Percentiles rank a stretch among this genome's conserved stretches.
These are phyloP conservation scores for Percopsis omiscomaycus DNA, from an alignment of 2,797 vertebrate species.

Conservation along the genomic window DNA sequence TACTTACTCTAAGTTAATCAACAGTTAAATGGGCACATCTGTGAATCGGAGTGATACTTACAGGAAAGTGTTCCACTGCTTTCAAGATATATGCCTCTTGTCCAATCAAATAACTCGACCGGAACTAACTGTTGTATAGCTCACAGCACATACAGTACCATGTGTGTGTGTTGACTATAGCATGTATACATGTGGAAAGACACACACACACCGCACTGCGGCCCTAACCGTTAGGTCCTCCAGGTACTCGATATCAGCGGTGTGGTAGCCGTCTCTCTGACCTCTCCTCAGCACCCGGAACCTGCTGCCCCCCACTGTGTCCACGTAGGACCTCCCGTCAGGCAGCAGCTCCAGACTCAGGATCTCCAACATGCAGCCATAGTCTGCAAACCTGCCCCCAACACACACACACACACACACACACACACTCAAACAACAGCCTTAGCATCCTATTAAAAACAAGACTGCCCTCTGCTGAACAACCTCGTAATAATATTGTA, in stretches of 20 bases:
- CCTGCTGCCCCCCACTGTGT: slow-evolving; percentile 81
- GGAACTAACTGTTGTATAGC: too few species aligned
- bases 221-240: slow-evolving; percentile 83
- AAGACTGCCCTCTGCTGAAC: too few species aligned
- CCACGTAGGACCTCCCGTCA: slow-evolving; percentile 86
- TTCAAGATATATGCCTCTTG: neutral
- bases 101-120: neutral
- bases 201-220: neutral
- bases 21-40: too few species aligned
- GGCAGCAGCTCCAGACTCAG: slow-evolving; percentile 79
- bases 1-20: too few species aligned
- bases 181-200: neutral
- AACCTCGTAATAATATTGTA: too few species aligned
- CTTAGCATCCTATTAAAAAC: too few species aligned
- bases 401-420: neutral
- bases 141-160: too few species aligned
- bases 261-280: slow-evolving; percentile 89
- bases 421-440: too few species aligned
- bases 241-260: slow-evolving; percentile 87
- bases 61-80: too few species aligned
- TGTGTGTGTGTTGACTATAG: neutral
- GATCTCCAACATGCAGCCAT: slow-evolving; percentile 89
- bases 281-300: slow-evolving; percentile 85
- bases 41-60: too few species aligned
- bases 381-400: slow-evolving; percentile 84